Percentiles rank a stretch among this genome's conserved stretches.
phyloP scores from a whole-genome alignment of 2,888 invertebrate species.

The Hydropsyche betteni region DNA sequence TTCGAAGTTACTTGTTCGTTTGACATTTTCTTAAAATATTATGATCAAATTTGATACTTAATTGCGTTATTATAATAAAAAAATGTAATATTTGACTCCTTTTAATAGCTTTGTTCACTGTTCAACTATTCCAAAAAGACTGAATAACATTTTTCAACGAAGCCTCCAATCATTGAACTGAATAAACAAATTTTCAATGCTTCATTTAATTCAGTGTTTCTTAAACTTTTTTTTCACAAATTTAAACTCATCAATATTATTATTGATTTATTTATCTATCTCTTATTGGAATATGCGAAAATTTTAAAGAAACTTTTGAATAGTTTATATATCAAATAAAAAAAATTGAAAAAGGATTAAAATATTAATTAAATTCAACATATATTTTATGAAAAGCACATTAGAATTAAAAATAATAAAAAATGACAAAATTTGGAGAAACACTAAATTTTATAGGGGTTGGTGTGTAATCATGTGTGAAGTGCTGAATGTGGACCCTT shows the following conservation, averaged over 20 bases:
- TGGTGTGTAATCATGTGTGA: slow-evolving; percentile 29
- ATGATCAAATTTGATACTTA: not conserved
- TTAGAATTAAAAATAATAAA: not conserved
- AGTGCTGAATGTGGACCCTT: slow-evolving; percentile 20
- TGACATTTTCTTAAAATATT: not conserved
- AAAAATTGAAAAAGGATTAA: too few relatives aligned
- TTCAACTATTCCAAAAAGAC: not conserved
- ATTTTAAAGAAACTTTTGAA: too few relatives aligned
- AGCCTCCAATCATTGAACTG: slow-evolving; percentile 11
- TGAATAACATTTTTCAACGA: not conserved
- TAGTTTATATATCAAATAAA: too few relatives aligned
- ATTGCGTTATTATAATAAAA: not conserved
- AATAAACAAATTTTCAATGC: slow-evolving; percentile 24
- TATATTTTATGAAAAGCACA: too few relatives aligned
- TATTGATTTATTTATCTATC: too few relatives aligned
- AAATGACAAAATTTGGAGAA: not conserved
- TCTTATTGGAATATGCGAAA: too few relatives aligned
- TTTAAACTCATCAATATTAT: not conserved
- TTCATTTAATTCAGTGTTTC: slow-evolving; percentile 13
- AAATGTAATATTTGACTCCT: not conserved
- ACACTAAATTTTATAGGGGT: slow-evolving; percentile 19
- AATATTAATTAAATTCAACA: too few relatives aligned
- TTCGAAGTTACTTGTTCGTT: not conserved
- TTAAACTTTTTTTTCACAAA: slow-evolving; percentile 6
- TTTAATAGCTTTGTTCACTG: not conserved